phyloP scores from a whole-genome alignment of 2,797 vertebrate genomes.

The Eulemur albifrons region DNA sequence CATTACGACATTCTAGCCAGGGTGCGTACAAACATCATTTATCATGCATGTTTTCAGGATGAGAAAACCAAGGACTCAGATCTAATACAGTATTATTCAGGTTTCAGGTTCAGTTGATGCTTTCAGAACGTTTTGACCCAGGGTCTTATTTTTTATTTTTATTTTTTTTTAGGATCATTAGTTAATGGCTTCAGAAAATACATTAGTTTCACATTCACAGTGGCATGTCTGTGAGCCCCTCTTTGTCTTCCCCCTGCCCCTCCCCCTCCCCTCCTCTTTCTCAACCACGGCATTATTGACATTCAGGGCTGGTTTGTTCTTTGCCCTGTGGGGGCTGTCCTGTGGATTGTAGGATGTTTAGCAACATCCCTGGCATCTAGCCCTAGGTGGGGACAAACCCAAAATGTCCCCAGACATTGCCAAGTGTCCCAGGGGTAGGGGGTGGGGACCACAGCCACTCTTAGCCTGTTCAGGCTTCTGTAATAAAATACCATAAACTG shows the following conservation, averaged over 20 bases:
- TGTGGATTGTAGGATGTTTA: not conserved
- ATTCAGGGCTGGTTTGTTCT: not conserved
- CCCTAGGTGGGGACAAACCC: not conserved
- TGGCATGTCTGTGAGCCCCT: not conserved
- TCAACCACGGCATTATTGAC: not conserved
- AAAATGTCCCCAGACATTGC: not conserved
- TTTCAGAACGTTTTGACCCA: not conserved
- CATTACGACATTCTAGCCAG: accelerated
- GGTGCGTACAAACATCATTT: too few species aligned
- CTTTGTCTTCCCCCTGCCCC: not conserved
- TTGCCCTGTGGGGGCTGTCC: not conserved
- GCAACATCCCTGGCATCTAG: not conserved
- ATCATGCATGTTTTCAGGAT: not conserved
- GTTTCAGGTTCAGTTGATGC: not conserved
- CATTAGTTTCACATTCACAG: not conserved
- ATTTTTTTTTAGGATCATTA: not conserved
- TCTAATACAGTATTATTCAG: accelerated
- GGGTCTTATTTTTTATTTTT: not conserved
- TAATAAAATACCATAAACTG: not conserved
- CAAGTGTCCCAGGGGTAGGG: not conserved
- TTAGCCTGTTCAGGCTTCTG: not conserved
- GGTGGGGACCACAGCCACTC: not conserved
- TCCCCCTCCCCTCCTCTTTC: not conserved
- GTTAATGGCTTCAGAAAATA: not conserved
- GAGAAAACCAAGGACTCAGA: not conserved